Conservation (phyloP, 1,140 invertebrate species). For the Pissodes strobi region DNA sequence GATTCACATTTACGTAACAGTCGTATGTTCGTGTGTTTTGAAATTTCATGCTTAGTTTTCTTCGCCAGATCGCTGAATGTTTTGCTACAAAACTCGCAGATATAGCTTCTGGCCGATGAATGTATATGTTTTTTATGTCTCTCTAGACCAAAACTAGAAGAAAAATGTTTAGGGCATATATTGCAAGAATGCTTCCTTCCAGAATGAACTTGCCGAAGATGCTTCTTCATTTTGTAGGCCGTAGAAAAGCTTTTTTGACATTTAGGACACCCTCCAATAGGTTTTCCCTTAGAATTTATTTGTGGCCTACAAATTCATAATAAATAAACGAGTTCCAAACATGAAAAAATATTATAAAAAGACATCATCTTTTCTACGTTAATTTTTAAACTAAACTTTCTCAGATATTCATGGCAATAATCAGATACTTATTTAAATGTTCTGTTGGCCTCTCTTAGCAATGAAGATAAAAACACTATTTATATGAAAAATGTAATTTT, state of each 20-base stretch:
- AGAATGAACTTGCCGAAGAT: constrained; percentile 58
- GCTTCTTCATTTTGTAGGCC: constrained; percentile 53
- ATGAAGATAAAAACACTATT: too few relatives aligned
- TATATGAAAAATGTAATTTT: too few relatives aligned
- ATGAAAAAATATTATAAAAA: too few relatives aligned
- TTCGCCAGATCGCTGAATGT: background rate
- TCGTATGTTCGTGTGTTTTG: background rate
- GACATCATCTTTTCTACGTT: too few relatives aligned
- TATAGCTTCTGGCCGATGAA: background rate
- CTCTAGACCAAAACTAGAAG: constrained; percentile 38
- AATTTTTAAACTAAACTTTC: too few relatives aligned
- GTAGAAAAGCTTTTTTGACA: constrained; percentile 44
- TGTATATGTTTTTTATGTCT: constrained; percentile 14
- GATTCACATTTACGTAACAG: background rate
- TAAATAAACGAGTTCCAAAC: too few relatives aligned
- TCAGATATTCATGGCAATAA: too few relatives aligned
- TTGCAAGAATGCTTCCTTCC: constrained; percentile 62
- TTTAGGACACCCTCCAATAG: constrained; percentile 22
- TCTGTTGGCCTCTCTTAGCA: too few relatives aligned
- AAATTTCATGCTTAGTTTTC: background rate
- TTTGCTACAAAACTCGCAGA: constrained; percentile 14
- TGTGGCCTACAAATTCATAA: too few relatives aligned
- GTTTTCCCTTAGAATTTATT: background rate
- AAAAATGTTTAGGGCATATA: constrained; percentile 60
- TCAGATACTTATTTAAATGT: too few relatives aligned